Conservation (phyloP, 2,888 invertebrate genomes). For the Meteorus colon region DNA sequence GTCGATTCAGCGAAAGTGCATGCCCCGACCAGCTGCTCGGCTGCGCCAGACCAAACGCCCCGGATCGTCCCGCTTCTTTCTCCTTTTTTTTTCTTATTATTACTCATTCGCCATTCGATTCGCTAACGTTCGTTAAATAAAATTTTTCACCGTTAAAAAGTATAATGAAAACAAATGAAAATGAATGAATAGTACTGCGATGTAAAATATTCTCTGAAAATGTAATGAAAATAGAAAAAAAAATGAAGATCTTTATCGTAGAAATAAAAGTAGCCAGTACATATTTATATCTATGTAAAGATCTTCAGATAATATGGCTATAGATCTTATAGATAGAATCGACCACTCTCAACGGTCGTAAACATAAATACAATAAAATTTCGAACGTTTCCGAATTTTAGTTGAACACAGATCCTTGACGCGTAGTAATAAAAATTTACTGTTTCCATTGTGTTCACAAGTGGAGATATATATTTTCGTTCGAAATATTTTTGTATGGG, state of each 20-base stretch:
- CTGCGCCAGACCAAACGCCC: constrained; percentile 38
- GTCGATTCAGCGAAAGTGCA: constrained; percentile 72
- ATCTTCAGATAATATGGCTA: constrained; percentile 6
- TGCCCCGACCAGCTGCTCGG: constrained; percentile 51
- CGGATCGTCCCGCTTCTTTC: constrained; percentile 19
- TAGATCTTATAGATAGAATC: not conserved
- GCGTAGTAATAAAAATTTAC: constrained; percentile 50
- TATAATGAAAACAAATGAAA: not conserved
- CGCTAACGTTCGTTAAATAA: not conserved
- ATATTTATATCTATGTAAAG: not conserved
- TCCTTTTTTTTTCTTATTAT: not conserved
- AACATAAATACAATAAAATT: not conserved
- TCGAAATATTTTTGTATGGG: not conserved
- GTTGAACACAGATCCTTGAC: constrained; percentile 40
- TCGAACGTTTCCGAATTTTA: constrained; percentile 43
- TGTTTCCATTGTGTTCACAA: not conserved
- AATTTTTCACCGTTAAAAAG: not conserved
- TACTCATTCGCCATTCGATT: constrained; percentile 16
- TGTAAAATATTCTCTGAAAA: not conserved
- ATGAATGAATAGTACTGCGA: not conserved
- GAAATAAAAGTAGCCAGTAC: not conserved
- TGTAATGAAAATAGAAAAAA: not conserved
- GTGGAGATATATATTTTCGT: not conserved
- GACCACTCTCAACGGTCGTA: not conserved
- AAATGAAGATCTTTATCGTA: not conserved